Base-by-base conservation (phyloP, 2,888 invertebrate species). In the Copidosoma aretas region DNA sequence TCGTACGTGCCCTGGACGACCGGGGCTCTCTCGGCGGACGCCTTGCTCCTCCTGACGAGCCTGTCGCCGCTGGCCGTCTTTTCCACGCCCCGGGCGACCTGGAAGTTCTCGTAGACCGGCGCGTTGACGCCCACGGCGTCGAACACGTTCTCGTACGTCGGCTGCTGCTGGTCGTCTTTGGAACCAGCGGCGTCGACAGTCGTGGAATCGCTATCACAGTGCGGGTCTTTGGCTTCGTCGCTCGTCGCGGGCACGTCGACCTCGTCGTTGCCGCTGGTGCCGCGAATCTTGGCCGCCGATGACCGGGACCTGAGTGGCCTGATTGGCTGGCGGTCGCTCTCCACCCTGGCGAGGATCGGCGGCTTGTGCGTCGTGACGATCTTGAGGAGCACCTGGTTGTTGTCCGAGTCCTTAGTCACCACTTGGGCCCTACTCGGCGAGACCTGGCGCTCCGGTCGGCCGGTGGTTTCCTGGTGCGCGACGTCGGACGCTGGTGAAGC, bases 61-160 rank as follows among this genome's bases (percentile, higher is more conserved):
- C 8, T 32, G 32, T 32, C 32, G 32, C 4, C n/a, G 41, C 41
- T 8, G 41, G 10, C 14, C 41, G 41, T 41, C 41, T 14, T 41
- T 14, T 41, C 8, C 41, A 41, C 43, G 3, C 43, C 15, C 43
- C 43, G 4, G 43, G 43, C 15, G 39, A 25, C 22, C 53, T 71
- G 68, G 24, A 67, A 72, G 68, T 79, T 79, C 57, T 78, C 79
- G 56, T 79, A 79, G 67, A 79, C 74, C 25, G 79, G 79, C 8
- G 57, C 71, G 10, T 70, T 68, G 15, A 71, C 67, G 25, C 68
- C 65, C 5, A 64, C 58, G 8, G 67, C 71, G 5, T 75, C 73
- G 53, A 79, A 79, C 1, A 79, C 71, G 63, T 79, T 79, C 1
- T 73, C 78, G 66, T 79, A 79, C 3, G 65, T 64, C 3, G 70